These are phyloP conservation scores for Myiozetetes cayanensis DNA, from an alignment of 2,113 vertebrate species.

Conservation along the genomic window DNA sequence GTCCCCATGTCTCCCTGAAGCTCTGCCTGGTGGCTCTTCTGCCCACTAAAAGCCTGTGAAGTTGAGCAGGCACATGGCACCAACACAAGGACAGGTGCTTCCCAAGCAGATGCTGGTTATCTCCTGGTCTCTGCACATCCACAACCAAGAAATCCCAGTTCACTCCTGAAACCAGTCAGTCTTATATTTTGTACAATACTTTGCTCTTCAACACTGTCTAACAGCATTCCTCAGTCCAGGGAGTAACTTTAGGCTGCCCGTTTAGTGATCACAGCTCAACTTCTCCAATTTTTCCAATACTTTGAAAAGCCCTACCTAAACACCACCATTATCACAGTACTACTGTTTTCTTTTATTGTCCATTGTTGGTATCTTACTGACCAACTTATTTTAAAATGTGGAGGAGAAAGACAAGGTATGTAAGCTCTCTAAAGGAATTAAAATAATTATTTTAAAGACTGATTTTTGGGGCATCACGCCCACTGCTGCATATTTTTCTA, in stretches of 20 bases:
- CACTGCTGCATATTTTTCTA: not conserved
- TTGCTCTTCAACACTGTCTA: not conserved
- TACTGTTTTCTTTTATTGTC: not conserved
- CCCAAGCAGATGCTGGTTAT: not conserved
- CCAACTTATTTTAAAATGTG: not conserved
- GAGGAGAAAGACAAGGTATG: not conserved
- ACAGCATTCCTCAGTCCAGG: not conserved
- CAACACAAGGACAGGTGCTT: accelerated
- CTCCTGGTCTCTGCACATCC: not conserved
- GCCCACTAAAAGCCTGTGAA: not conserved
- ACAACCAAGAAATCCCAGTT: not conserved
- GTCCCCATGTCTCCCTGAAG: not conserved
- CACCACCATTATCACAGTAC: not conserved
- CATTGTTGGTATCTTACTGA: not conserved
- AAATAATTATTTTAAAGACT: not conserved
- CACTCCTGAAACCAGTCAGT: not conserved
- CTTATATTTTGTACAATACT: not conserved
- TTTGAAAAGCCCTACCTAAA: not conserved
- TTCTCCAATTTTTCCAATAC: not conserved
- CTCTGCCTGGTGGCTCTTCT: not conserved
- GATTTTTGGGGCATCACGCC: not conserved
- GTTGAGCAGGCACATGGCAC: accelerated
- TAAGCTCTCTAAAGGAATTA: not conserved
- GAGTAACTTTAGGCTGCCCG: not conserved
- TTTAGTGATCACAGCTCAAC: not conserved